Base-by-base conservation (phyloP, 2,113 vertebrate genomes). In the Puma concolor region DNA sequence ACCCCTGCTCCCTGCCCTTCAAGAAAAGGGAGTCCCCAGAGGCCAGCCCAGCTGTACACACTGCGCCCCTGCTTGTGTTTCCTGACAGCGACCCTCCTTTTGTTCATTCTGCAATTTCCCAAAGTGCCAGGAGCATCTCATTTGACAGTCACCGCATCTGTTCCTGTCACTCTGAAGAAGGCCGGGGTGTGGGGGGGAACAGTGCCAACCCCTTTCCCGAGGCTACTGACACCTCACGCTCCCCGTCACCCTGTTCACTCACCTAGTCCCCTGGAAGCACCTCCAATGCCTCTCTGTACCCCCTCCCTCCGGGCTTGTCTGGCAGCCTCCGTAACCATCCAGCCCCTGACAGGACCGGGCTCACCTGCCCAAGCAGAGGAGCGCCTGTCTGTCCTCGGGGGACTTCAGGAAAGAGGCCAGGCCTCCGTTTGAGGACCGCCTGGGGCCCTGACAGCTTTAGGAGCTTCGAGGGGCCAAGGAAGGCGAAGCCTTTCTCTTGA, bases 51-150 rank as follows among this genome's bases (percentile, higher is more conserved):
- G 97, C 97, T 96, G 97, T 82, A 64, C 88, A 29, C 31, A 31
- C 94, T 1, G 38, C 0, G 0, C 76, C 77, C 80, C 79, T 67
- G 69, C 95, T 74, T 57, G 76, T 48, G 64, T 69, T 92, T 71
- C 92, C 94, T 95, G 97, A 97, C 94, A 97, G 94, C 96, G 57
- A 57, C 89, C 7, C 0, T 88, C 96, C 95, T 96, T 97, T 97
- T 96, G 98, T 98, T 95, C 85, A 96, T 97, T 97, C 92, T 82
- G 92, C 95, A 92, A 91, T 98, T 97, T 98, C 96, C 95, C 97
- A 82, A 97, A 98, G 97, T 98, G 97, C 98, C 97, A 95, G 97
- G 92, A 98, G 96, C 98, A 27, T 98, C 96, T 98, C 92, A 77
- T 97, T 90, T 97, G 97, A 96, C 90, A 97, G 97, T 91, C 95